phyloP scores from a whole-genome alignment of 2,888 invertebrate genomes.

The Balanococcus diminutus region DNA sequence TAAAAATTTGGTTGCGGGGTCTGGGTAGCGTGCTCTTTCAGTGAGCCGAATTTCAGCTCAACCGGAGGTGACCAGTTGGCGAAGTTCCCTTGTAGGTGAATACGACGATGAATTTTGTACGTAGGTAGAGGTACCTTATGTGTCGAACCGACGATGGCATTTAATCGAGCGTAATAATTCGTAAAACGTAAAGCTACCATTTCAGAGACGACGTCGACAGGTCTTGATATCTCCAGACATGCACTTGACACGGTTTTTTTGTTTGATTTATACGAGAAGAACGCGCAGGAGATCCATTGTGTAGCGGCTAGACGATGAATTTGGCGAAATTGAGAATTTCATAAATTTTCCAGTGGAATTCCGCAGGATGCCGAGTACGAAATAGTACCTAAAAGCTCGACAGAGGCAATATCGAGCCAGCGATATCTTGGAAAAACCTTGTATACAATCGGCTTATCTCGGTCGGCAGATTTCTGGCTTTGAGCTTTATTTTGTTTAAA shows the following conservation, averaged over 20 bases:
- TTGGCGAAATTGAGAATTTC: not conserved
- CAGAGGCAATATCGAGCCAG: not conserved
- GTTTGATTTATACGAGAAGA: conserved; percentile 12
- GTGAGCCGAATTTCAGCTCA: too few relatives aligned
- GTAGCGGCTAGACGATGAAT: not conserved
- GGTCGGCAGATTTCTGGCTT: not conserved
- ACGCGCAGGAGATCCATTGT: too few relatives aligned
- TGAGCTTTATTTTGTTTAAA: not conserved
- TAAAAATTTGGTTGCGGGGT: too few relatives aligned
- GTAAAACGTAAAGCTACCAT: not conserved
- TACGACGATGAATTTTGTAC: not conserved
- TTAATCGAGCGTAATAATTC: not conserved
- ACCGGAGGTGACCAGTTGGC: too few relatives aligned
- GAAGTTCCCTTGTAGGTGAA: too few relatives aligned
- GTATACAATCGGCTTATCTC: not conserved
- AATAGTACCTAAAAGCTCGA: not conserved
- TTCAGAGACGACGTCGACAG: not conserved
- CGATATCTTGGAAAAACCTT: not conserved
- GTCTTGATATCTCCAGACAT: not conserved
- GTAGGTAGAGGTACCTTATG: not conserved
- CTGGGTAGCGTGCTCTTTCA: too few relatives aligned
- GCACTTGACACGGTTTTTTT: conserved; percentile 33
- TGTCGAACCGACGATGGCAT: not conserved
- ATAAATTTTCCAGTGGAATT: not conserved
- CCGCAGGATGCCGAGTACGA: not conserved